Base-by-base conservation (phyloP, 2,797 vertebrate genomes). In the Iguana delicatissima region DNA sequence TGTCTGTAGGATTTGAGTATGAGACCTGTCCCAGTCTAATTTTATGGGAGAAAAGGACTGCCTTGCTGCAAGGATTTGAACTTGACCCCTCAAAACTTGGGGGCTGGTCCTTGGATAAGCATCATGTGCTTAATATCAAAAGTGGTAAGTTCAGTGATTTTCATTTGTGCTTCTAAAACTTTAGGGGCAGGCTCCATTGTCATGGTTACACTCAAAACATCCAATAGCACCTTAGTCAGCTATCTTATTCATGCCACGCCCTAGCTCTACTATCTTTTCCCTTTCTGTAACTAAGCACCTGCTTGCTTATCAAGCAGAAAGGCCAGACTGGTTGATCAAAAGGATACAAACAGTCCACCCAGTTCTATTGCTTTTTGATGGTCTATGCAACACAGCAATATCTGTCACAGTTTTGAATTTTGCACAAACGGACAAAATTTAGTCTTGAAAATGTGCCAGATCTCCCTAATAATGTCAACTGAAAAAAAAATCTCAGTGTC, bases 1-100 rank as follows among this genome's bases (percentile, higher is more conserved):
- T 99, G 92, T 99, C 99, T 14, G 99, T 99, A 55, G 99, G 99
- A 9, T 99, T 99, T 91, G 99, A 99, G 91, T 99, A 99, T 73
- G 99, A 99, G 96, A 99, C 99, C 38, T 99, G 99, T 92, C 98
- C 98, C 82, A 99, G 98, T 86, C 98, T 99, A 92, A 99, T 99
- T 95, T 97, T 99, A 38, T 99, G 99, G 99, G 99, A 99, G 97
- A 99, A 99, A 96, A 98, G 99, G 95, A 99, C 98, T 0, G 98
- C 98, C 8, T 92, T 98, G 74, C 98, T 99, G 89, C 99, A 99
- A 96, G 99, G 99, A 81, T 99, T 98, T 80, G 99, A 99, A 94
- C 97, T 99, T 96, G 99, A 99, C 92, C 99, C 99, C 72, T 99
- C 99, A 90, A 98, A 98, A 95, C 97, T 99, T 86, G 99, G 99